A percentile compares a stretch with the other conserved stretches of the same genome.
These are phyloP conservation scores for Phaetusa simplex DNA, from an alignment of 2,113 vertebrate species.

Conservation along the genomic window DNA sequence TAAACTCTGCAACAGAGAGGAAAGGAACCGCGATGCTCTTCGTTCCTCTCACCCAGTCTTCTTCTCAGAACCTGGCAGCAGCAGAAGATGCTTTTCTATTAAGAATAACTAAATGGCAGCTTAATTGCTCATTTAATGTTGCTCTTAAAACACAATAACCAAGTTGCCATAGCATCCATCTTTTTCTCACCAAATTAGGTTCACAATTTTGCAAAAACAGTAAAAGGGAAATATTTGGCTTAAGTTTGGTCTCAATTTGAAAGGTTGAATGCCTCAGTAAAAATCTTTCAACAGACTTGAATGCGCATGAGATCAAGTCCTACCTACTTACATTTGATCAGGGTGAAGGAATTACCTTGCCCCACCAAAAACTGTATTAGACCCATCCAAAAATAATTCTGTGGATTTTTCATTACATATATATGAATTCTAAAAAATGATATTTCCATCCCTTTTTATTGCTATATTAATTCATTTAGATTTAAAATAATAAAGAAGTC, in stretches of 20 bases:
- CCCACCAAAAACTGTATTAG: not conserved
- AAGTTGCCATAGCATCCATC: not conserved
- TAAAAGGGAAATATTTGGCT: not conserved
- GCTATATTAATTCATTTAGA: slow-evolving; percentile 33
- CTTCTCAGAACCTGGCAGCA: not conserved
- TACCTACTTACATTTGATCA: not conserved
- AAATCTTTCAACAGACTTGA: not conserved
- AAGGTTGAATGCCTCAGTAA: not conserved
- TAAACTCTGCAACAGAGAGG: not conserved
- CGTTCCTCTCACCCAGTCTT: not conserved
- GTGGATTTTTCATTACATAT: not conserved
- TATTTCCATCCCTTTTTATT: slow-evolving; percentile 38
- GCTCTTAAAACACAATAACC: not conserved
- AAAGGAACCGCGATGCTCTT: not conserved
- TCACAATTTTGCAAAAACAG: not conserved
- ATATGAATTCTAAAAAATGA: not conserved
- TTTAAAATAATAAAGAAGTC: slow-evolving; percentile 53
- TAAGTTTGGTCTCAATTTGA: not conserved
- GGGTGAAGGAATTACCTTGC: not conserved
- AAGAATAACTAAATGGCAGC: not conserved
- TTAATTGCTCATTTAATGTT: not conserved
- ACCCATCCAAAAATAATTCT: not conserved
- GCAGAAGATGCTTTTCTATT: not conserved
- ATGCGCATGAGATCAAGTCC: not conserved
- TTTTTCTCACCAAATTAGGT: not conserved